These are phyloP conservation scores for Nesospiza acunhae DNA, from an alignment of 2,113 vertebrate genomes.

Conservation along the genomic window DNA sequence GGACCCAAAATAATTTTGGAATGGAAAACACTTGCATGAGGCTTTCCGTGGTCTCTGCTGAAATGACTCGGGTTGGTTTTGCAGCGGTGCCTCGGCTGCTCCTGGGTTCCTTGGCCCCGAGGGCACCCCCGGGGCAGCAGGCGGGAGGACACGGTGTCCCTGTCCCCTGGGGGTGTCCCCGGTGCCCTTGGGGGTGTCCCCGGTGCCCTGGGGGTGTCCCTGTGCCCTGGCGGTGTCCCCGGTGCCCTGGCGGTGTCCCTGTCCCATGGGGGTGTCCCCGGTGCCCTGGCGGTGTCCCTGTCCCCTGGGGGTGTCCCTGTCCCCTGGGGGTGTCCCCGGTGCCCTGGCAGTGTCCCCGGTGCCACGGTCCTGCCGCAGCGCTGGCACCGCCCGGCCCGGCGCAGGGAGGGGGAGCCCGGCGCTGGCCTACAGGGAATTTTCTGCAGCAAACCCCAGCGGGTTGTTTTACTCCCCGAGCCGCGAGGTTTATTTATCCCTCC, in stretches of 20 bases:
- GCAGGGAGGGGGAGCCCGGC: background rate
- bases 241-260: too few relatives aligned
- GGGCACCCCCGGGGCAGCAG: background rate
- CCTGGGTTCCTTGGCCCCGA: accelerated
- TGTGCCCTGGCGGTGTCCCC: too few relatives aligned
- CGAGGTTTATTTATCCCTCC: background rate
- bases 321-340: too few relatives aligned
- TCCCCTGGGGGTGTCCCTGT: too few relatives aligned
- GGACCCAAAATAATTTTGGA: background rate
- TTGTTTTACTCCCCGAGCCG: background rate
- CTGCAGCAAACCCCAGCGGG: background rate
- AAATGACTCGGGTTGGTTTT: background rate
- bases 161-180: too few relatives aligned
- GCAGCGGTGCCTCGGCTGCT: background rate
- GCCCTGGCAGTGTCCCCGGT: too few relatives aligned
- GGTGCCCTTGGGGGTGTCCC: too few relatives aligned
- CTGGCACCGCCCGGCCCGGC: background rate
- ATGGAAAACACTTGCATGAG: background rate
- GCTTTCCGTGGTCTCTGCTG: background rate
- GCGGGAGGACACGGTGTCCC: background rate
- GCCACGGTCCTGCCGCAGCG: background rate
- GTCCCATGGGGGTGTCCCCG: too few relatives aligned
- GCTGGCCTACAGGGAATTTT: accelerated
- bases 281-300: too few relatives aligned
- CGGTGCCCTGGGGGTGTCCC: too few relatives aligned